A percentile compares a stretch with the other conserved stretches of the same genome.
These are phyloP conservation scores for Halictus ligatus DNA, from an alignment of 2,888 invertebrate genomes.

Conservation along the genomic window DNA sequence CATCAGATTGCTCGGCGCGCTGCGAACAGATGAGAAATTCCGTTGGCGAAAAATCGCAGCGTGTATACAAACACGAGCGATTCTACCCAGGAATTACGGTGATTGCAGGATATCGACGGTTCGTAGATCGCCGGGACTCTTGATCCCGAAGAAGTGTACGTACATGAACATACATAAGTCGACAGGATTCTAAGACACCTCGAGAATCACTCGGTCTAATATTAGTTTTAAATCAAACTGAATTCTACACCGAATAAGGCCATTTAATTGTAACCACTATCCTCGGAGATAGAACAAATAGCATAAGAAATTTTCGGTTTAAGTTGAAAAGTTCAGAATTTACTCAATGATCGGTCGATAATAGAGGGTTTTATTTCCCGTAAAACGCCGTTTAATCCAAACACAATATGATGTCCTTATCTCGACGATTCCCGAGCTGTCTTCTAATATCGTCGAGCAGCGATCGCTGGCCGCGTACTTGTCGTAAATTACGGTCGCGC, in stretches of 20 bases:
- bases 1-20: neutral
- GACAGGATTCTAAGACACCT: neutral
- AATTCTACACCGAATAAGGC: neutral
- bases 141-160: neutral
- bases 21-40: neutral
- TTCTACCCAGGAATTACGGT: slow-evolving; percentile 10
- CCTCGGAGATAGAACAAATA: no score
- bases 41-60: neutral
- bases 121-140: slow-evolving; percentile 5
- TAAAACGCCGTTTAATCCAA: neutral
- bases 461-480: slow-evolving; percentile 40
- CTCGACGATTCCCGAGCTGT: neutral
- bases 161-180: neutral
- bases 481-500: slow-evolving; percentile 78
- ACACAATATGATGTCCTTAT: neutral
- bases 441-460: slow-evolving; percentile 4
- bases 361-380: neutral
- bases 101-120: slow-evolving; percentile 12
- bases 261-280: neutral
- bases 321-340: no score
- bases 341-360: neutral
- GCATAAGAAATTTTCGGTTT: no score
- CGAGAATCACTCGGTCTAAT: neutral
- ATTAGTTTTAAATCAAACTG: neutral
- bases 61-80: neutral